These are phyloP conservation scores for Noctua janthe DNA, from an alignment of 2,888 invertebrate genomes.

Conservation along the genomic window DNA sequence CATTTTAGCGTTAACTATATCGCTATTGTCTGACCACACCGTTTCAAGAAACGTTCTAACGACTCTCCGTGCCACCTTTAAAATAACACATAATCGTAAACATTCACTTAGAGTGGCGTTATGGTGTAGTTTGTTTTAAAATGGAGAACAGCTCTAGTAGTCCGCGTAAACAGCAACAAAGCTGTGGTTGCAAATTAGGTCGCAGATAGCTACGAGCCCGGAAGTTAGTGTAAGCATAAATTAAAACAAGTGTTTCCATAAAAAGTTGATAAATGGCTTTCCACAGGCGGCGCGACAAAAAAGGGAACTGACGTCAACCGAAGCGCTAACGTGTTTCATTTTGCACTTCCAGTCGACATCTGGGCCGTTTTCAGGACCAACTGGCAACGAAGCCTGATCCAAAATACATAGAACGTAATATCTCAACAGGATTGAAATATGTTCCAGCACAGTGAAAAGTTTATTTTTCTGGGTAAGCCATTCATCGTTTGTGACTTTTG, in stretches of 20 bases:
- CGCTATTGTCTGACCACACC: not conserved
- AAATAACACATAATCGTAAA: conserved; percentile 71
- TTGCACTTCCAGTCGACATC: conserved; percentile 86
- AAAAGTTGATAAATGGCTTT: conserved; percentile 90
- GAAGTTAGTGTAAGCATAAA: conserved; percentile 89
- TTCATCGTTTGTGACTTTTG: conserved; percentile 48
- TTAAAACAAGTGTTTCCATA: conserved; percentile 89
- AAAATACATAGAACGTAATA: conserved; percentile 57
- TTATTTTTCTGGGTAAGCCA: conserved; percentile 45
- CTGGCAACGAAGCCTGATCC: conserved; percentile 69
- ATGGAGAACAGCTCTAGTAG: conserved; percentile 75
- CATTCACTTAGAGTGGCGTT: conserved; percentile 70
- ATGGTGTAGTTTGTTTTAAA: conserved; percentile 72
- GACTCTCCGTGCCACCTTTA: conserved; percentile 46
- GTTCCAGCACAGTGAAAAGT: conserved; percentile 32
- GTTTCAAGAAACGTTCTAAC: conserved; percentile 34
- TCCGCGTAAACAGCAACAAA: conserved; percentile 81
- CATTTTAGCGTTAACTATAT: not conserved
- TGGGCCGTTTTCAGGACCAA: conserved; percentile 82
- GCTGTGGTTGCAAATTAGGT: conserved; percentile 86
- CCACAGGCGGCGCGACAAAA: conserved; percentile 87
- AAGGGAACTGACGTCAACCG: conserved; percentile 85
- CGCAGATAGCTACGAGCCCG: conserved; percentile 84
- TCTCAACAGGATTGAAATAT: conserved; percentile 49
- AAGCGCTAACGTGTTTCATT: conserved; percentile 89